Evolutionary conservation across 2,888 invertebrate species (phyloP).

Genomic region (Germaria angustata): DNA sequence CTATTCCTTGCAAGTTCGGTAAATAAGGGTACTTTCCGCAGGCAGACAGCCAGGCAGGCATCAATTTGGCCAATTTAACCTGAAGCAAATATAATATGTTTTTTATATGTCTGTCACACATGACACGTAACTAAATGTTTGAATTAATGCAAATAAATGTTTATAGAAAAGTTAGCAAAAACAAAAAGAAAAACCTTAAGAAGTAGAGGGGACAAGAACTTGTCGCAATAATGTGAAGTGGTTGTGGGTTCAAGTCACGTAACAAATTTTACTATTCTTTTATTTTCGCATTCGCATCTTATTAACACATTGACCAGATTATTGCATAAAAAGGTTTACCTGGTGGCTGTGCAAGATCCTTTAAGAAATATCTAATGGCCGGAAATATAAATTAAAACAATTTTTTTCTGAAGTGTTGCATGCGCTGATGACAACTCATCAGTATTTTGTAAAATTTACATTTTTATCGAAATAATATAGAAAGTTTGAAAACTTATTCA

Average conservation of each 20-base stretch:
- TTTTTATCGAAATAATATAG: too few relatives aligned
- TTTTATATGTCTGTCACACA: slow-evolving; percentile 76
- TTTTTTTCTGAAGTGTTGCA: too few relatives aligned
- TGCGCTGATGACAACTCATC: too few relatives aligned
- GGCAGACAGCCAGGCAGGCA: not conserved
- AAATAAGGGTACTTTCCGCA: not conserved
- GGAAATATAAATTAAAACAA: too few relatives aligned
- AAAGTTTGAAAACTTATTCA: too few relatives aligned
- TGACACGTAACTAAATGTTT: slow-evolving; percentile 69
- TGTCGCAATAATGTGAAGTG: slow-evolving; percentile 23
- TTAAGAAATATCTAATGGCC: not conserved
- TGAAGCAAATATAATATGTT: slow-evolving; percentile 20
- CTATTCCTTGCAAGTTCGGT: not conserved
- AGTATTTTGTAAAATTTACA: too few relatives aligned
- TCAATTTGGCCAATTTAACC: slow-evolving; percentile 37
- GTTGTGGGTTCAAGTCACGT: slow-evolving; percentile 54
- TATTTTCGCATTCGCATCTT: slow-evolving; percentile 40
- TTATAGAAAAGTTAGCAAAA: not conserved
- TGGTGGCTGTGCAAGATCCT: not conserved
- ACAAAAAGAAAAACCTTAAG: not conserved
- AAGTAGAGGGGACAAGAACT: not conserved
- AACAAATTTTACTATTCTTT: slow-evolving; percentile 52
- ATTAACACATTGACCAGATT: slow-evolving; percentile 48
- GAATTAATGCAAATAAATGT: slow-evolving; percentile 67
- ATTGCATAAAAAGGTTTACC: slow-evolving; percentile 19